Evolutionary conservation across 2,888 invertebrate species (phyloP).

Genomic region (Hypomecis atomaria): DNA sequence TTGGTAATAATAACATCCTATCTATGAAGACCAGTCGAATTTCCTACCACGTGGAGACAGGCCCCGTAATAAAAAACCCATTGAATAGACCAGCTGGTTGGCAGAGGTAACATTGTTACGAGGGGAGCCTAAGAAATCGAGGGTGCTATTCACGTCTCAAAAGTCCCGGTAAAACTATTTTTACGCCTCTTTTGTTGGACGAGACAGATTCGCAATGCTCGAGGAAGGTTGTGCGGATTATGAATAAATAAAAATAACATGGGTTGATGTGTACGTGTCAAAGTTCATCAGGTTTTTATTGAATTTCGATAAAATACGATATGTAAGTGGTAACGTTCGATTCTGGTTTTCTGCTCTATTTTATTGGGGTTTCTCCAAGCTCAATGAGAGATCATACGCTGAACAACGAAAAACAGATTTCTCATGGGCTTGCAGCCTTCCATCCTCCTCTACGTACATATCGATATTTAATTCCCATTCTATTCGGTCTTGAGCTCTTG

Average conservation of each 20-base stretch:
- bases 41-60: constrained; percentile 75
- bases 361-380: no score
- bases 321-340: not conserved
- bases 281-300: constrained; percentile 68
- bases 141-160: constrained; percentile 61
- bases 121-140: constrained; percentile 69
- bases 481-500: no score
- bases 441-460: no score
- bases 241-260: constrained; percentile 59
- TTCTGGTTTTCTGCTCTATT: no score
- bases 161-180: constrained; percentile 49
- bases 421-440: no score
- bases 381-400: no score
- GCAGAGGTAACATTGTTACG: constrained; percentile 73
- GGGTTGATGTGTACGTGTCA: constrained; percentile 70
- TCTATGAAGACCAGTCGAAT: constrained; percentile 57
- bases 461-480: no score
- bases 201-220: constrained; percentile 70
- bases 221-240: constrained; percentile 50
- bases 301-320: constrained; percentile 36
- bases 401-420: no score
- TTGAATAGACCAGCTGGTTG: constrained; percentile 81
- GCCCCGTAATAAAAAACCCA: constrained; percentile 53
- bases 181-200: constrained; percentile 58
- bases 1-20: constrained; percentile 45